phyloP scores from a whole-genome alignment of 1,140 invertebrate species.

The Drosophila dunni region DNA sequence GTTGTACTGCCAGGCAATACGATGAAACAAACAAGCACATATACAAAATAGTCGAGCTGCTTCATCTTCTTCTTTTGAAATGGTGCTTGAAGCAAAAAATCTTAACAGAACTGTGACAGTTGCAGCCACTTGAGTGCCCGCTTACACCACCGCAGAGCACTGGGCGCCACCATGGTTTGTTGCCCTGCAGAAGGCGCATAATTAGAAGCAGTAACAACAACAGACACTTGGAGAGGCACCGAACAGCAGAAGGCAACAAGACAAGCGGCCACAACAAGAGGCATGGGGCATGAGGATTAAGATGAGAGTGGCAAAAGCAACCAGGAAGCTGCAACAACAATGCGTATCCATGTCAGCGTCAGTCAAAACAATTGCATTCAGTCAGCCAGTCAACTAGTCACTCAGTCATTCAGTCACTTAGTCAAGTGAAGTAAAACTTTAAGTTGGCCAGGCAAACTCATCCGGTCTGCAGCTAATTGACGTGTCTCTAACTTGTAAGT shows the following conservation, averaged over 20 bases:
- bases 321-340: constrained; percentile 68
- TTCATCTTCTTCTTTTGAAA: constrained; percentile 1
- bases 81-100: constrained; percentile 32
- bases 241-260: neutral
- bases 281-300: neutral
- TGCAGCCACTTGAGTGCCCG: constrained; percentile 65
- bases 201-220: constrained; percentile 62
- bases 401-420: constrained; percentile 58
- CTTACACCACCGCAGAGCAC: constrained; percentile 1
- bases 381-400: constrained; percentile 57
- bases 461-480: constrained; percentile 53
- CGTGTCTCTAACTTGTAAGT: constrained; percentile 13
- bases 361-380: constrained; percentile 63
- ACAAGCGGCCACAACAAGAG: constrained; percentile 15
- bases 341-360: constrained; percentile 54
- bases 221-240: constrained; percentile 46
- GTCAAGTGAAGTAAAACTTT: constrained; percentile 70
- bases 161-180: constrained; percentile 42
- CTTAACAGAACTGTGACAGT: constrained; percentile 67
- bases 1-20: neutral
- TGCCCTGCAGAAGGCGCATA: constrained; percentile 73
- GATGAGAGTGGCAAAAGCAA: constrained; percentile 27
- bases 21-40: constrained; percentile 5
- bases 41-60: constrained; percentile 12
- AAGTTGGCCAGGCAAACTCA: constrained; percentile 40